Evolutionary conservation across 1,140 invertebrate genomes (phyloP), one percentile per base, ranked within the genome.

Genomic region (Drosophila rufa): DNA sequence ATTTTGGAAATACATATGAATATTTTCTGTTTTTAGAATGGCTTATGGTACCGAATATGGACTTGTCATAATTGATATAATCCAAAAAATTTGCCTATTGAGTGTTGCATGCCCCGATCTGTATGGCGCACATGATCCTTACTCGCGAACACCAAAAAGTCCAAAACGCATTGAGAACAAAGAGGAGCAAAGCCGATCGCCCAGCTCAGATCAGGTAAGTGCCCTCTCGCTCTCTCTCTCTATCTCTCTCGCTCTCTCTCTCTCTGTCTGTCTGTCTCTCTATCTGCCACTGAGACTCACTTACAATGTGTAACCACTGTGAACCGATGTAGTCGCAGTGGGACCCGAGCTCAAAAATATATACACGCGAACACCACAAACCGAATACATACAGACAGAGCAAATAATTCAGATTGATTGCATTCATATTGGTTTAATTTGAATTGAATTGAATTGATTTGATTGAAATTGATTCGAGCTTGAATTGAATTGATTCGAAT

Each of bases 31-130:
- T 91, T 92, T 43, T 94, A 99, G 98, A 92, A 95, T 99, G 95
- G 97, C 98, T 76, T 99, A 99, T 94, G 98, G 98, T 84, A 99
- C 98, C 93, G 98, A 99, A 93, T 96, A 96, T 77, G 98, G 98
- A 75, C 93, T 99, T 87, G 98, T 98, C 85, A 96, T 99, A 93
- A 95, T 99, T 83, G 98, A 99, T 94, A 96, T 98, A 93, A 95
- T 98, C 89, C 98, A 99, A 93, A 98, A 97, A 94, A 95, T 96
- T 66, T 96, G 97, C 93, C 95, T 99, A 76, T 94, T 98, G 75
- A 98, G 98, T 93, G 94, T 97, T 90, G 95, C 95, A 75, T 96
- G 96, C 71, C 94, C 96, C 73, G 97, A 99, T 93, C 95, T 99
- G 74, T 99, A 99, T 94, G 97, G 97, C 64, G 95, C 96, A 67